These are phyloP conservation scores for Embidobia sp. DNA, from an alignment of 2,888 invertebrate species.

Conservation along the genomic window DNA sequence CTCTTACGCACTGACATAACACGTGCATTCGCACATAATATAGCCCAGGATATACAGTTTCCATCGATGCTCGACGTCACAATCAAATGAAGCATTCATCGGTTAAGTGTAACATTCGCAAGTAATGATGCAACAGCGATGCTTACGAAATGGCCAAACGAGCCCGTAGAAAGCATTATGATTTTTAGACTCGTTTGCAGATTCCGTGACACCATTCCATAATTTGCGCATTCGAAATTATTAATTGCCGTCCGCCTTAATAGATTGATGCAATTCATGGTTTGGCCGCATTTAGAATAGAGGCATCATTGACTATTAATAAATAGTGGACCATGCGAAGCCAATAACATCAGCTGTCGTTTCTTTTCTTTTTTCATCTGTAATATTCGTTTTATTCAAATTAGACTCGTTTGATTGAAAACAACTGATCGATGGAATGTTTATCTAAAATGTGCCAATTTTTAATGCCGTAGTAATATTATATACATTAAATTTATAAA, in stretches of 20 bases:
- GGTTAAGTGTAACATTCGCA: conserved; percentile 64
- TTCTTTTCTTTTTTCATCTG: too few relatives aligned
- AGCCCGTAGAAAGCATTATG: conserved; percentile 65
- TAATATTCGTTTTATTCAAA: too few relatives aligned
- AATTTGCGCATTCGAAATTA: conserved; percentile 46
- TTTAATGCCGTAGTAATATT: too few relatives aligned
- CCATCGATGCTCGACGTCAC: conserved; percentile 48
- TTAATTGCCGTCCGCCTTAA: conserved; percentile 42
- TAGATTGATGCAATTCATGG: conserved; percentile 43
- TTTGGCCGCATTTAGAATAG: conserved; percentile 45
- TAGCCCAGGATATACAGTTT: conserved; percentile 29
- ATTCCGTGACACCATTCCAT: conserved; percentile 64
- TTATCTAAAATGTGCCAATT: too few relatives aligned
- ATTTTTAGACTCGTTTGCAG: conserved; percentile 67
- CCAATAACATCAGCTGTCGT: too few relatives aligned
- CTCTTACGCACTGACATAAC: conserved; percentile 22
- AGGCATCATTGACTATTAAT: too few relatives aligned
- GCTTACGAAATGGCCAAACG: conserved; percentile 65
- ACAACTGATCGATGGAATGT: too few relatives aligned
- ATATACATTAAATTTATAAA: too few relatives aligned
- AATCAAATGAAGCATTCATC: conserved; percentile 59
- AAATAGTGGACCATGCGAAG: too few relatives aligned
- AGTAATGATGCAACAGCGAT: conserved; percentile 56
- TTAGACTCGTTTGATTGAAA: too few relatives aligned
- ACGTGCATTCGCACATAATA: conserved; percentile 39